Base-by-base conservation (phyloP, 2,888 invertebrate species). In the Lissocephala sabroskyi region DNA sequence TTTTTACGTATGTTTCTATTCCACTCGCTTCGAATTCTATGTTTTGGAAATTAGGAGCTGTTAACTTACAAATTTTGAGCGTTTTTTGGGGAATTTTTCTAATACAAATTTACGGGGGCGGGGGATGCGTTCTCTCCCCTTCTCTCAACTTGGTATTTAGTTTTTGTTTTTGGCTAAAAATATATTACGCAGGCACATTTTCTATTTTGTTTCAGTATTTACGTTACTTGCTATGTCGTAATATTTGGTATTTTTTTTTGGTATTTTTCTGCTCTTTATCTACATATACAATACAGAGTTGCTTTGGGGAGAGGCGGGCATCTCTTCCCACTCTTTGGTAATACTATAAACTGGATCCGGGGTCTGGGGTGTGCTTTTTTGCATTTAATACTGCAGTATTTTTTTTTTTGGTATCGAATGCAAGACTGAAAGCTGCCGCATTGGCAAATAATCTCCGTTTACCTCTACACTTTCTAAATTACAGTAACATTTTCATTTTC, bases 101-200 rank as follows among this genome's bases (percentile, higher is more conserved):
- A 32, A 33, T 40, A 16, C 18, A 39, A 29, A 39, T 16, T 35
- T 48, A 23, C 23, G 7, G 3, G 3, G 23, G 4, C 3, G 23
- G 7, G 7, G 3, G 3, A 23, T 23, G 19, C 23, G 43, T 45
- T 49, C 52, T 60, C 40, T 56, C 42, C 35, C 42, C 11, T 5
- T 36, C 3, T 16, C 11, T 40, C 5, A 35, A 56, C 40, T 50
- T 46, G 28, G 13, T 43, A 32, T 42, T 52, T 36, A 19, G 52
- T 52, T 47, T 40, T 30, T 49, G 52, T 52, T 62, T 74, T 80
- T 80, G 80, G 80, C 80, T 80, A 80, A 81, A 80, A 81, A 80
- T 80, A 80, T 79, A 80, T 81, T 80, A 80, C 70, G 80, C 80
- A 80, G 81, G 80, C 80, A 80, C 80, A 80, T 80, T n/a, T n/a